Evolutionary conservation across 2,113 vertebrate genomes (phyloP).

Genomic region (Sula dactylatra): DNA sequence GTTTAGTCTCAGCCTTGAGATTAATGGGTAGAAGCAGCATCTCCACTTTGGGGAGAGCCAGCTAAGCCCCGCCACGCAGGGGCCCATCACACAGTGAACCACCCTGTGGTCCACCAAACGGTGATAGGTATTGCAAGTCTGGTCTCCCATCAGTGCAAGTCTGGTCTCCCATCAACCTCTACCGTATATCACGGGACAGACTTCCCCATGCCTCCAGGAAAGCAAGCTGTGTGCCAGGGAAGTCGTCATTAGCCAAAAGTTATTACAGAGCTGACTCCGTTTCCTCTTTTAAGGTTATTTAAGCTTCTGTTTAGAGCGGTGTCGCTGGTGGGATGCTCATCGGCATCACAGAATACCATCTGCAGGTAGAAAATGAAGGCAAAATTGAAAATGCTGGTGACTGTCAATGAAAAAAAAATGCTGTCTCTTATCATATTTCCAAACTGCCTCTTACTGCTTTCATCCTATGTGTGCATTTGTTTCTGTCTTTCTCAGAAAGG

Average conservation of each 20-base stretch:
- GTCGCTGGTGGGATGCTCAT: not conserved
- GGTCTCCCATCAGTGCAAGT: not conserved
- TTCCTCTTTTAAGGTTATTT: not conserved
- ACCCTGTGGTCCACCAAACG: accelerated
- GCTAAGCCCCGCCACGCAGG: not conserved
- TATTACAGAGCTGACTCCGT: not conserved
- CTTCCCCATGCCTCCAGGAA: not conserved
- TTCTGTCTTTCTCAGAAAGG: not conserved
- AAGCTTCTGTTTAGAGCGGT: not conserved
- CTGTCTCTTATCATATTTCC: not conserved
- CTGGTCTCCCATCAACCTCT: not conserved
- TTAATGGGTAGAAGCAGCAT: not conserved
- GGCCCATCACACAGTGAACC: accelerated
- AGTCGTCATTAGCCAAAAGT: not conserved
- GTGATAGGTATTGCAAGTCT: not conserved
- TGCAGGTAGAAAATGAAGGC: not conserved
- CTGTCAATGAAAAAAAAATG: no score
- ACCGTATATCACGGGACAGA: accelerated
- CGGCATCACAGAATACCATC: not conserved
- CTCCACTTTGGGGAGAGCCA: not conserved
- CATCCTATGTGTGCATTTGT: not conserved
- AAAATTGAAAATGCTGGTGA: not conserved
- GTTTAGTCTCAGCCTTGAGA: not conserved
- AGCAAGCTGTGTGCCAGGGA: not conserved
- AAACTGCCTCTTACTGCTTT: not conserved